Conservation (phyloP, 2,113 vertebrate species). For the Formicarius rufipectus region DNA sequence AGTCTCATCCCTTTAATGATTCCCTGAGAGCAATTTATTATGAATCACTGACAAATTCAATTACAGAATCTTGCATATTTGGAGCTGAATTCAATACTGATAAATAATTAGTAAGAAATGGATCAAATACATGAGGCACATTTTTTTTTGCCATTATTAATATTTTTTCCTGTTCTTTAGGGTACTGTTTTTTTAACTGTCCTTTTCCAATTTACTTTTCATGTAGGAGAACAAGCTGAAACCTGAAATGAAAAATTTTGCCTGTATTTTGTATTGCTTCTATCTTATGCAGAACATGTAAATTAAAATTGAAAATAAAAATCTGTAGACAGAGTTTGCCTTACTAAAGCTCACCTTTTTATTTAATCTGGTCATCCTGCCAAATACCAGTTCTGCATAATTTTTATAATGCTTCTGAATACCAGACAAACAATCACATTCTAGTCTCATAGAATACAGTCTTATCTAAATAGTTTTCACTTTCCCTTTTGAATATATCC, state of each 20-base stretch:
- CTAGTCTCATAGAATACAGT: not conserved
- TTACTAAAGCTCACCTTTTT: not conserved
- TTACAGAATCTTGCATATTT: not conserved
- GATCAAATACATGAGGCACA: not conserved
- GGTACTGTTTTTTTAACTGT: not conserved
- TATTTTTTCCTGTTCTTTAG: rapidly evolving
- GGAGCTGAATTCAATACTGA: not conserved
- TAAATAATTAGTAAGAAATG: not conserved
- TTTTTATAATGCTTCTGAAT: conserved; percentile 1
- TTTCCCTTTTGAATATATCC: conserved; percentile 3
- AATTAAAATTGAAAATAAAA: not conserved
- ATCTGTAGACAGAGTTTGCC: not conserved
- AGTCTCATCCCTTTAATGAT: not conserved
- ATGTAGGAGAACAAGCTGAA: not conserved
- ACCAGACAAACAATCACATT: conserved; percentile 22
- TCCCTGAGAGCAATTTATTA: not conserved
- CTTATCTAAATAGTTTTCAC: conserved; percentile 34
- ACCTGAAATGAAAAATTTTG: not conserved
- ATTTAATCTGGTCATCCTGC: not conserved
- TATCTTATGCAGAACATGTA: not conserved
- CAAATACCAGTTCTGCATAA: not conserved
- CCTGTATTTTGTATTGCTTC: not conserved
- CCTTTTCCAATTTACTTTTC: not conserved
- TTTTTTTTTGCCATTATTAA: not conserved
- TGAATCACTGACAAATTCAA: not conserved